These are phyloP conservation scores for Drosophila rhopaloa DNA, from an alignment of 1,140 invertebrate genomes.

Conservation along the genomic window DNA sequence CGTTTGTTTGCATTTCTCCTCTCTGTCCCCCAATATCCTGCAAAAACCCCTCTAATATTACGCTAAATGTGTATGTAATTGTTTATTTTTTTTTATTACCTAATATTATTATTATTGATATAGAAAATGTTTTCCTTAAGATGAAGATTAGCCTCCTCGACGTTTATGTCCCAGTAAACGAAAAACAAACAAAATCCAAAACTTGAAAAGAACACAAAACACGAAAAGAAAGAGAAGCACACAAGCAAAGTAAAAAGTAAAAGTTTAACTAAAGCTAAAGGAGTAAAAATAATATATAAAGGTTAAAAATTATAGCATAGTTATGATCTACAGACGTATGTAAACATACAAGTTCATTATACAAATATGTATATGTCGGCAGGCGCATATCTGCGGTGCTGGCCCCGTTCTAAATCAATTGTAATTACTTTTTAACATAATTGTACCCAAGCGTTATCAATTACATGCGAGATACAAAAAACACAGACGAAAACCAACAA, in stretches of 20 bases:
- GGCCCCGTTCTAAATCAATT: constrained; percentile 62
- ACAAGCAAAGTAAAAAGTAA: constrained; percentile 23
- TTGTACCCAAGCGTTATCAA: constrained; percentile 68
- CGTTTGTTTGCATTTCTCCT: constrained; percentile 77
- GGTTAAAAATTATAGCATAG: constrained; percentile 37
- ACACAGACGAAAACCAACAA: constrained; percentile 27
- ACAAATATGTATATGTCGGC: constrained; percentile 37
- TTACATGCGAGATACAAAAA: constrained; percentile 52
- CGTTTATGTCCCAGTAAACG: constrained; percentile 64
- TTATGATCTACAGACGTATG: constrained; percentile 41
- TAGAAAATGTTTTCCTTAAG: constrained; percentile 79
- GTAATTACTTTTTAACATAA: constrained; percentile 80
- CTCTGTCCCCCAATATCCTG: constrained; percentile 1
- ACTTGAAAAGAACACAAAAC: constrained; percentile 30
- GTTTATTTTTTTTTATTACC: constrained; percentile 59
- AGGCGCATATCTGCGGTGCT: constrained; percentile 15
- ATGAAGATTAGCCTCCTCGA: constrained; percentile 42
- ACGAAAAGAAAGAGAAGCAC: constrained; percentile 12
- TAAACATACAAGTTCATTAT: constrained; percentile 26
- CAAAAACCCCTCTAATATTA: constrained; percentile 35
- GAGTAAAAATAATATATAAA: constrained; percentile 27
- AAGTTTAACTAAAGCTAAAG: constrained; percentile 39
- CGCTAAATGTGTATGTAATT: constrained; percentile 62
- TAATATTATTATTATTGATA: constrained; percentile 64
- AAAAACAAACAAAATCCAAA: constrained; percentile 49